Percentiles rank a stretch among this genome's conserved stretches.
These are phyloP conservation scores for Anomalospiza imberbis DNA, from an alignment of 2,797 vertebrate species.

Conservation along the genomic window DNA sequence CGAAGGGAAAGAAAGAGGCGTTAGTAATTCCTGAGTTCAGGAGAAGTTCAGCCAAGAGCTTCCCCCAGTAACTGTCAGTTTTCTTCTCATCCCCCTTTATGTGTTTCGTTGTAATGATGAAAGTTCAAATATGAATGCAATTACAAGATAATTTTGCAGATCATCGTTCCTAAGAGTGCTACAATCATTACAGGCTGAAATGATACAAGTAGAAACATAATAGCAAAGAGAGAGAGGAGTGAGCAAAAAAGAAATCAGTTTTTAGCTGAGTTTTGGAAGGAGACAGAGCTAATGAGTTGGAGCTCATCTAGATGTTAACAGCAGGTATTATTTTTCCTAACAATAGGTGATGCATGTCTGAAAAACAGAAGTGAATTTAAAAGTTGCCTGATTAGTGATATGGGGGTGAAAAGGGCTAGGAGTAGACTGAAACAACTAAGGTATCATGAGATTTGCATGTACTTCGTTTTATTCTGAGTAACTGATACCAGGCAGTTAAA, in stretches of 20 bases:
- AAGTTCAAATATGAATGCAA: background rate
- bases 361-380: background rate
- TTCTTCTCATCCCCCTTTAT: background rate
- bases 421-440: background rate
- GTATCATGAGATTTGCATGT: background rate
- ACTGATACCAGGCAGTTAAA: background rate
- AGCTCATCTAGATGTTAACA: conserved; percentile 43
- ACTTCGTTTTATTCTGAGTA: background rate
- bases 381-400: background rate
- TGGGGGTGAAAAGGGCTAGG: background rate
- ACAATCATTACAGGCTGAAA: background rate
- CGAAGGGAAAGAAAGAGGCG: background rate
- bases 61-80: background rate
- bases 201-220: background rate
- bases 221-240: background rate
- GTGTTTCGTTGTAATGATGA: background rate
- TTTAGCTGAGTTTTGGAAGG: background rate
- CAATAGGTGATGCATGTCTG: background rate
- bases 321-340: background rate
- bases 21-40: background rate
- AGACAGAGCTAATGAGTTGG: background rate
- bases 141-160: background rate
- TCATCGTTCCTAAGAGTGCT: background rate
- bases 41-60: background rate
- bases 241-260: background rate